phyloP scores from a whole-genome alignment of 2,888 invertebrate species.

The Oxyscelio sp. region DNA sequence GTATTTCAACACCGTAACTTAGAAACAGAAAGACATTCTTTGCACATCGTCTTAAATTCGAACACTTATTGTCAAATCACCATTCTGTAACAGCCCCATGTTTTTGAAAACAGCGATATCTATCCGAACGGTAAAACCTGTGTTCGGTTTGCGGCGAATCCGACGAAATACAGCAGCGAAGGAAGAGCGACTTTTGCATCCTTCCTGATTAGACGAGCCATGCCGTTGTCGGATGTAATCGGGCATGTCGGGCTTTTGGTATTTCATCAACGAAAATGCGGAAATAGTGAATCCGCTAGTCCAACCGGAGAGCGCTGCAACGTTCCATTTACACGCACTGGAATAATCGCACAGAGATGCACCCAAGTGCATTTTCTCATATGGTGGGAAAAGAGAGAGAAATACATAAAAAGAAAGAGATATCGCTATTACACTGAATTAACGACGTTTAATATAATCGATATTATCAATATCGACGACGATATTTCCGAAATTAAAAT shows the following conservation, averaged over 20 bases:
- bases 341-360: constrained; percentile 63
- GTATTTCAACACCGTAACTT: too few relatives aligned
- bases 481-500: too few relatives aligned
- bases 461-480: too few relatives aligned
- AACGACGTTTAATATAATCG: too few relatives aligned
- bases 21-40: too few relatives aligned
- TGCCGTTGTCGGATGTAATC: constrained; percentile 60
- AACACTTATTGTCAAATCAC: too few relatives aligned
- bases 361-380: constrained; percentile 26
- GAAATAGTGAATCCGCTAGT: constrained; percentile 50
- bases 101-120: constrained; percentile 13
- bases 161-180: constrained; percentile 25
- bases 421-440: too few relatives aligned
- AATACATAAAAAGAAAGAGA: not conserved
- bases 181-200: constrained; percentile 47
- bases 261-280: constrained; percentile 68
- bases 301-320: constrained; percentile 45
- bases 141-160: constrained; percentile 8
- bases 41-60: too few relatives aligned
- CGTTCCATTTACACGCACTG: constrained; percentile 66
- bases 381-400: not conserved
- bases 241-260: constrained; percentile 52
- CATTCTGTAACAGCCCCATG: too few relatives aligned
- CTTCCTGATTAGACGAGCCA: constrained; percentile 59
- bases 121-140: not conserved